Evolutionary conservation across 2,888 invertebrate species (phyloP).

Genomic region (Drosophila phalerata): DNA sequence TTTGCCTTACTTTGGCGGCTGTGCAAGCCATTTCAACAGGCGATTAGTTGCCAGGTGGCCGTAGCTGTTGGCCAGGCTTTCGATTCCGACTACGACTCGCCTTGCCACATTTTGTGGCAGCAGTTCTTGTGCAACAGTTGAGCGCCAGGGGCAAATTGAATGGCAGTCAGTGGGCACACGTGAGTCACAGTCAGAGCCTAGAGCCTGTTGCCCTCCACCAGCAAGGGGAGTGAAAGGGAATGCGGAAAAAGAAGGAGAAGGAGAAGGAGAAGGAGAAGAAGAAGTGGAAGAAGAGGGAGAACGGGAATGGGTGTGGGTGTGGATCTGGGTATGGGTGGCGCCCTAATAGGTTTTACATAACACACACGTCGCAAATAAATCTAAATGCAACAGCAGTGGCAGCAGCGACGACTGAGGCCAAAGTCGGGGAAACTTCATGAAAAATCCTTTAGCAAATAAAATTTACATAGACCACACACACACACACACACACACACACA

Average conservation of each 20-base stretch:
- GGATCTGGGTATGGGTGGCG: conserved; percentile 27
- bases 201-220: conserved; percentile 39
- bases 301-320: background rate
- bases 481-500: conserved; percentile 18
- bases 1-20: conserved; percentile 64
- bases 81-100: conserved; percentile 12
- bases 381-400: conserved; percentile 72
- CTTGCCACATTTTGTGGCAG: conserved; percentile 15
- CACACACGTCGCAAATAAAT: conserved; percentile 77
- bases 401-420: conserved; percentile 22
- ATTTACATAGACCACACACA: conserved; percentile 70
- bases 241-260: background rate
- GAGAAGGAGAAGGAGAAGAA: background rate
- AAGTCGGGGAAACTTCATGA: conserved; percentile 65
- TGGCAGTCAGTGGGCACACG: conserved; percentile 47
- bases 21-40: conserved; percentile 73
- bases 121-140: conserved; percentile 70
- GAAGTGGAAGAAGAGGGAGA: background rate
- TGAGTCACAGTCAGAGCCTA: conserved; percentile 9
- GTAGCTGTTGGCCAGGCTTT: conserved; percentile 22
- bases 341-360: conserved; percentile 77
- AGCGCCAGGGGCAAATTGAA: conserved; percentile 49
- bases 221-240: background rate
- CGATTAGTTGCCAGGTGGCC: conserved; percentile 73
- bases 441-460: conserved; percentile 79